These are phyloP conservation scores for silkworm (Bombyx mori) DNA, from an alignment of 1,140 invertebrate genomes.

Conservation along the genomic window ASM3026992v2 NC_085115.1:1869501-1870000, in stretches of 20 bases:
- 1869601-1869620: slow-evolving; percentile 64
- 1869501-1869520: slow-evolving; percentile 39
- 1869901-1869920: too few species aligned
- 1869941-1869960: too few species aligned
- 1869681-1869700: slow-evolving; percentile 19
- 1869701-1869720: neutral
- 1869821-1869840: neutral
- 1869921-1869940: too few species aligned
- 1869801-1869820: slow-evolving; percentile 4
- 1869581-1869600: slow-evolving; percentile 65
- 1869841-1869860: too few species aligned
- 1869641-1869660: slow-evolving; percentile 54
- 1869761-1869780: slow-evolving; percentile 8
- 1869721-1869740: slow-evolving; percentile 4
- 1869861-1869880: too few species aligned
- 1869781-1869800: slow-evolving; percentile 8
- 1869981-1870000: too few species aligned
- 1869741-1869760: neutral
- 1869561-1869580: slow-evolving; percentile 46
- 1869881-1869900: too few species aligned
- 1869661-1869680: slow-evolving; percentile 49
- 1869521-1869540: slow-evolving; percentile 12
- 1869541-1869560: slow-evolving; percentile 53
- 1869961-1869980: too few species aligned
- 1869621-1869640: slow-evolving; percentile 53